A percentile compares a stretch with the other conserved stretches of the same genome.
phyloP scores from a whole-genome alignment of 2,888 invertebrate genomes.

The Melanostoma scalare region DNA sequence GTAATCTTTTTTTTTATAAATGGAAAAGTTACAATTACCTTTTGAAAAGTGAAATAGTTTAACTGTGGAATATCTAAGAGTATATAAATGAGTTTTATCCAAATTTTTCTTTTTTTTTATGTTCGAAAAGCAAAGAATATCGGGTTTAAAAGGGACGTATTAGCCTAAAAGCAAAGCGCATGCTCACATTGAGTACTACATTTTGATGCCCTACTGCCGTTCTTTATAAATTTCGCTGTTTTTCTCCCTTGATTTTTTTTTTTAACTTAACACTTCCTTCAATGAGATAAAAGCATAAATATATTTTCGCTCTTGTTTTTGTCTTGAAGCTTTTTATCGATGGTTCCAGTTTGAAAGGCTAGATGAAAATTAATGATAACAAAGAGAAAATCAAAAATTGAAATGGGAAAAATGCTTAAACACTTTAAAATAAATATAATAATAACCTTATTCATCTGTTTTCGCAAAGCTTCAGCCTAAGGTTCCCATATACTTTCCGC shows the following conservation, averaged over 20 bases:
- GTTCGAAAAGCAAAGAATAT: conserved; percentile 36
- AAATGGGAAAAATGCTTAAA: conserved; percentile 58
- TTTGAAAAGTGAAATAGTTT: conserved; percentile 3
- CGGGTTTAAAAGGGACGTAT: conserved; percentile 44
- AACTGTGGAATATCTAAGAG: conserved; percentile 12
- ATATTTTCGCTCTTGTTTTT: conserved; percentile 12
- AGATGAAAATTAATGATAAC: conserved; percentile 59
- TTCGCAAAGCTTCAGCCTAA: conserved; percentile 66
- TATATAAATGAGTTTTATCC: background rate
- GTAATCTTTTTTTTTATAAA: too few relatives aligned
- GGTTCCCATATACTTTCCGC: conserved; percentile 48
- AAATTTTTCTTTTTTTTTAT: background rate
- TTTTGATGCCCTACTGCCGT: conserved; percentile 28
- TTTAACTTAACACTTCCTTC: conserved; percentile 33
- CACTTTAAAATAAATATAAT: conserved; percentile 63
- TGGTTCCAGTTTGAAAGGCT: conserved; percentile 54
- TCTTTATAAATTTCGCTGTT: conserved; percentile 38
- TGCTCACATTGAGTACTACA: conserved; percentile 35
- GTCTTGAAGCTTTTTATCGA: conserved; percentile 31
- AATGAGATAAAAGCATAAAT: conserved; percentile 21
- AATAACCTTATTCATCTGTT: conserved; percentile 69
- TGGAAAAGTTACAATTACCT: background rate
- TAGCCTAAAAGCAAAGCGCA: conserved; percentile 32
- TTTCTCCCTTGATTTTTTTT: conserved; percentile 33
- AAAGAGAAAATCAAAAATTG: conserved; percentile 31